These are phyloP conservation scores for Meandrina meandrites DNA, from an alignment of 92 coral and sea anemone species.

Conservation along the genomic window DNA sequence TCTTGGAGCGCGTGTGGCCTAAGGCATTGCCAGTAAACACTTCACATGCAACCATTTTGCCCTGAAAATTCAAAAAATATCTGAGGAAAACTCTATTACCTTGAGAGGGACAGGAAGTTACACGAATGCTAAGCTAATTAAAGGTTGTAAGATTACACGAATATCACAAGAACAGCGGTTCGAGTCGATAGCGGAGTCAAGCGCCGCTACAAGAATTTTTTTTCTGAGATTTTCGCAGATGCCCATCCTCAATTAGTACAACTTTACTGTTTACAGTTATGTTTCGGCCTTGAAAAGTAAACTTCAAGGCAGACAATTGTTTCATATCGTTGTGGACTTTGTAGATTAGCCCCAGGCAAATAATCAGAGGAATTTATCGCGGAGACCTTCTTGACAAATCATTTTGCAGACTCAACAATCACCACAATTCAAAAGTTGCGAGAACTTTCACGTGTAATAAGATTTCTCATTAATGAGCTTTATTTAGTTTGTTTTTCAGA, in stretches of 20 bases:
- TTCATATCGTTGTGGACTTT: conserved; percentile 43
- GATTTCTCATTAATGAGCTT: background rate
- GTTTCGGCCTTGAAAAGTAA: conserved; percentile 11
- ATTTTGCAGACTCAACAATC: conserved; percentile 18
- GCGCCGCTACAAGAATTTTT: background rate
- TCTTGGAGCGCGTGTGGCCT: conserved; percentile 50
- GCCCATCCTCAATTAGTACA: background rate
- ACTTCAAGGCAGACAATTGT: conserved; percentile 10
- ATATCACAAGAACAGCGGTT: conserved; percentile 27
- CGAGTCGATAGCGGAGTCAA: conserved; percentile 36
- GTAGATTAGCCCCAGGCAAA: conserved; percentile 46
- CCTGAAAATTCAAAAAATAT: background rate
- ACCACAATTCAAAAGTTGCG: conserved; percentile 13
- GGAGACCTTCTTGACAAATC: conserved; percentile 34
- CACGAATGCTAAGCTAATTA: conserved; percentile 52
- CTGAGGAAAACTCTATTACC: conserved; percentile 10
- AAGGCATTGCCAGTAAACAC: background rate
- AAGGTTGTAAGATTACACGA: conserved; percentile 48
- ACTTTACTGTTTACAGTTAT: background rate
- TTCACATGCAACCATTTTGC: background rate
- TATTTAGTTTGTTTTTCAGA: background rate
- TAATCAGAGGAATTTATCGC: conserved; percentile 25
- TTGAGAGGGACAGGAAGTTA: conserved; percentile 50
- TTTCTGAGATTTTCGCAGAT: background rate
- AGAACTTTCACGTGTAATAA: background rate